A percentile compares a stretch with the other conserved stretches of the same genome.
phyloP scores from a whole-genome alignment of 1,140 invertebrate genomes.

The Pomacea maculata region DNA sequence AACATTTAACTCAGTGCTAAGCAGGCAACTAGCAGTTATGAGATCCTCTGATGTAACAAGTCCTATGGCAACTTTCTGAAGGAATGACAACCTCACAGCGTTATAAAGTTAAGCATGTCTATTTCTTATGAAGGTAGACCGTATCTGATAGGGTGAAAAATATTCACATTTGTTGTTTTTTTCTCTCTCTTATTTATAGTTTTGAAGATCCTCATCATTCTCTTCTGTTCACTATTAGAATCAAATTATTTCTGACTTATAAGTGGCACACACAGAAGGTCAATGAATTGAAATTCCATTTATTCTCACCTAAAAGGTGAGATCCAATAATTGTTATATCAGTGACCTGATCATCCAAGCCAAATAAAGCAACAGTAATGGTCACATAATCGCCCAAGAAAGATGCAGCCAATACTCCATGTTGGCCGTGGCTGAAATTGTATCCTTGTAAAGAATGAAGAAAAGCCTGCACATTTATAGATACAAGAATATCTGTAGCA shows the following conservation, averaged over 20 bases:
- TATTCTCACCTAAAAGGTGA: slow-evolving; percentile 8
- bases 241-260: too few relatives aligned
- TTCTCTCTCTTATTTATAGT: too few relatives aligned
- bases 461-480: slow-evolving; percentile 5
- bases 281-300: neutral
- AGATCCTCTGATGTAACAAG: too few relatives aligned
- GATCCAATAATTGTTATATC: slow-evolving; percentile 9
- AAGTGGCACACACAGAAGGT: neutral
- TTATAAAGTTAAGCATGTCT: too few relatives aligned
- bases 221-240: too few relatives aligned
- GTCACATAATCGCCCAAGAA: slow-evolving; percentile 3
- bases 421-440: slow-evolving; percentile 6
- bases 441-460: neutral
- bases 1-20: neutral
- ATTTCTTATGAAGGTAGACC: too few relatives aligned
- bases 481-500: too few relatives aligned
- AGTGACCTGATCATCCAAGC: slow-evolving; percentile 7
- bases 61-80: too few relatives aligned
- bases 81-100: too few relatives aligned
- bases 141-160: too few relatives aligned
- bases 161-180: too few relatives aligned
- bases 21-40: neutral
- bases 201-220: too few relatives aligned
- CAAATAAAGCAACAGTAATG: slow-evolving; percentile 13
- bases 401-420: slow-evolving; percentile 13